Conservation (phyloP, 2,888 invertebrate species). For the Cheiracanthium punctorium region DNA sequence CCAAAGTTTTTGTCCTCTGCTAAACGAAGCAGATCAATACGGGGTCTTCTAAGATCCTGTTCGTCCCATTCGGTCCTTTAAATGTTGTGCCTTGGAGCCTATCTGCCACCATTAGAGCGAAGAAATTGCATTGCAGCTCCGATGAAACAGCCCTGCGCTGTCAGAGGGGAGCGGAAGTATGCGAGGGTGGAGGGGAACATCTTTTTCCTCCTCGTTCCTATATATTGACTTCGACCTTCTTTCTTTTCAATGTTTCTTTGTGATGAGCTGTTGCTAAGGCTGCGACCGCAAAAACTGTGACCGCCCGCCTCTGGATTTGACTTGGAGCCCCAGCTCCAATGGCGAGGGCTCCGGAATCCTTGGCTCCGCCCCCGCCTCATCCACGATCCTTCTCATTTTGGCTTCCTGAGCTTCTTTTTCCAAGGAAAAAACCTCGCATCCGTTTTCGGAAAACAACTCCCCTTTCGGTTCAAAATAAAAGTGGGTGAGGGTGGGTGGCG, state of each 20-base stretch:
- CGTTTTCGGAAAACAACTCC: conserved; percentile 35
- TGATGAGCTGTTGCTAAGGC: conserved; percentile 57
- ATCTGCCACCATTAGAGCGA: conserved; percentile 31
- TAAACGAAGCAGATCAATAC: no score
- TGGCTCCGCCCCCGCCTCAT: conserved; percentile 44
- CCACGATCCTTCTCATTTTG: conserved; percentile 44
- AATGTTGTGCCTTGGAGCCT: not conserved
- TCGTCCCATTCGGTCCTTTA: not conserved
- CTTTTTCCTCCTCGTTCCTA: conserved; percentile 1
- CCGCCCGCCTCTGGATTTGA: conserved; percentile 47
- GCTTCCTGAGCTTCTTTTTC: conserved; percentile 37
- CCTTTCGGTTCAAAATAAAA: conserved; percentile 46
- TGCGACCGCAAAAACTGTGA: conserved; percentile 40
- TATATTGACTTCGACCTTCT: not conserved
- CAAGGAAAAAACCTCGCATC: not conserved
- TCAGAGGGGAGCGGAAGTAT: not conserved
- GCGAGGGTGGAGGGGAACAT: not conserved
- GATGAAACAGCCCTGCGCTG: conserved; percentile 1
- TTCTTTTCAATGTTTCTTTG: conserved; percentile 19
- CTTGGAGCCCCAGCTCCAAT: conserved; percentile 41
- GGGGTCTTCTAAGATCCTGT: not conserved
- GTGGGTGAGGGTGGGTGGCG: conserved; percentile 51
- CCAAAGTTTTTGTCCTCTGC: no score
- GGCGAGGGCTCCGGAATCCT: not conserved
- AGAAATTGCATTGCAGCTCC: conserved; percentile 21